Conservation (phyloP, 2,888 invertebrate species). For the Morpho deidamia region DNA sequence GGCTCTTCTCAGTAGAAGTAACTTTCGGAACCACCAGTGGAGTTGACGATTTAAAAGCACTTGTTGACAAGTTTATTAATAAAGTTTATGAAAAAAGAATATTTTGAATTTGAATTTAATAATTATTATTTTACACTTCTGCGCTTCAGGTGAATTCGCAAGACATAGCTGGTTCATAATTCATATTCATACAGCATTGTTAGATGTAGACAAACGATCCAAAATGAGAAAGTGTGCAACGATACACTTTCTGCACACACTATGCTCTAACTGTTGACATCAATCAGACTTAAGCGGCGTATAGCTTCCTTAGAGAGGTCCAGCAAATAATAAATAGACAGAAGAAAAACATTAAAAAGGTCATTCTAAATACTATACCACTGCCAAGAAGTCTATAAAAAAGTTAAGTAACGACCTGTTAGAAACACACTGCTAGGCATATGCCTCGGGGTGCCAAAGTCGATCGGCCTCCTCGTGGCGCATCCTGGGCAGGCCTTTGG, state of each 20-base stretch:
- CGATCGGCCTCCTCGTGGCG: too few relatives aligned
- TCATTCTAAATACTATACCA: too few relatives aligned
- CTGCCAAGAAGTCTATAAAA: too few relatives aligned
- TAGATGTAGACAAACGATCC: conserved; percentile 7
- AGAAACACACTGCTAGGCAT: too few relatives aligned
- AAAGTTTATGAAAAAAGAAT: neutral
- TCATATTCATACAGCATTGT: neutral
- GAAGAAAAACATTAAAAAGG: too few relatives aligned
- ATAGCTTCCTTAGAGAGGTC: neutral
- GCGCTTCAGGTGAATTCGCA: neutral
- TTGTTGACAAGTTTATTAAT: neutral
- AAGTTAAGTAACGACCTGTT: too few relatives aligned
- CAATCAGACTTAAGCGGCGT: neutral
- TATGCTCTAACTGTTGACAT: conserved; percentile 12
- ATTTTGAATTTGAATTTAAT: neutral
- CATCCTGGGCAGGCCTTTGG: too few relatives aligned
- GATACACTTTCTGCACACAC: conserved; percentile 21
- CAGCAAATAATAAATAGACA: neutral
- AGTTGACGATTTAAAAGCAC: too few relatives aligned
- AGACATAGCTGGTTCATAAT: neutral
- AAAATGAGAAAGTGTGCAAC: conserved; percentile 14
- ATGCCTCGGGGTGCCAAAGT: too few relatives aligned
- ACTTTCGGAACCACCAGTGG: too few relatives aligned
- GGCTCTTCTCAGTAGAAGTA: too few relatives aligned
- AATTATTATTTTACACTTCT: neutral